A percentile compares a stretch with the other conserved stretches of the same genome.
phyloP scores from a whole-genome alignment of 2,113 vertebrate genomes.

The Antigone vipio region DNA sequence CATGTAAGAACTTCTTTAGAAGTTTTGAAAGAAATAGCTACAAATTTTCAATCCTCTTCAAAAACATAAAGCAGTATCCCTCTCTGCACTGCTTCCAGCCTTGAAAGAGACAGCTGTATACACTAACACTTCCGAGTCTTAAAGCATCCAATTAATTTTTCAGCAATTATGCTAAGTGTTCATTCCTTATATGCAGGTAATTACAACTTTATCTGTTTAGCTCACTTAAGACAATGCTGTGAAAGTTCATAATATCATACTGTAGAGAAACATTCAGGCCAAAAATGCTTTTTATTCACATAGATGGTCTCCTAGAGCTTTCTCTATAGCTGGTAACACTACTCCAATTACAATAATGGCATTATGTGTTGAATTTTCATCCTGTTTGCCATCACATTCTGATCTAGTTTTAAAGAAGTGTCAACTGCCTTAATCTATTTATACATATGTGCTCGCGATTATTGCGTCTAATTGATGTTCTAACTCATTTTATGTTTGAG shows the following conservation, averaged over 20 bases:
- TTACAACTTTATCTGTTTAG: neutral
- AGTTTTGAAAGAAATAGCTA: neutral
- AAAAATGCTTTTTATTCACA: neutral
- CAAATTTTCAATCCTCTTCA: neutral
- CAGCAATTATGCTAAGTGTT: neutral
- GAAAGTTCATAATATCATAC: neutral
- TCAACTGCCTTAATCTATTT: neutral
- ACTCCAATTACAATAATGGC: neutral
- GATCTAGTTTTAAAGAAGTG: neutral
- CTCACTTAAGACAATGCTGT: neutral
- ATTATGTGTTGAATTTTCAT: neutral
- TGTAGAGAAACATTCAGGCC: neutral
- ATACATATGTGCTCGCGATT: neutral
- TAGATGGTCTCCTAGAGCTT: neutral
- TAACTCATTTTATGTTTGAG: neutral
- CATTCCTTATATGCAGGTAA: neutral
- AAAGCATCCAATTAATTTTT: neutral
- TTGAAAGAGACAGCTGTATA: neutral
- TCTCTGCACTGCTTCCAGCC: neutral
- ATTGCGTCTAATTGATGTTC: neutral
- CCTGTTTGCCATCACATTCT: neutral
- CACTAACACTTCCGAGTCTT: neutral
- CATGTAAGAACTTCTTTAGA: neutral
- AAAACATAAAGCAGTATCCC: neutral
- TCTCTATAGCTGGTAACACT: neutral